Conservation (phyloP, 2,113 vertebrate species). For the Callocephalon fimbriatum region DNA sequence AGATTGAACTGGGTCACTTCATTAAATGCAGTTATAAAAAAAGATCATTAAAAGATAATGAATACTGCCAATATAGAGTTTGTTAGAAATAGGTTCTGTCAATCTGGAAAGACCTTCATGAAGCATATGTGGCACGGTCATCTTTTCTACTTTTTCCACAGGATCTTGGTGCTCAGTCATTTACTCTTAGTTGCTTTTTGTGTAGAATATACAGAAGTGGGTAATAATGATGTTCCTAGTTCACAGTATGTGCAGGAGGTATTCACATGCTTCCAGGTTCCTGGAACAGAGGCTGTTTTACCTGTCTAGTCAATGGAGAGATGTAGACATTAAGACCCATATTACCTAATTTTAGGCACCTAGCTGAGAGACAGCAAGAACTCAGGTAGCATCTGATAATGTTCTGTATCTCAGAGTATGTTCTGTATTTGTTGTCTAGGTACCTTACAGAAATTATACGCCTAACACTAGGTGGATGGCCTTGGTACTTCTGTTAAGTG, state of each 20-base stretch:
- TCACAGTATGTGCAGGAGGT: background rate
- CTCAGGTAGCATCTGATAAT: background rate
- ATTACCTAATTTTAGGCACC: background rate
- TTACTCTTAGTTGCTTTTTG: background rate
- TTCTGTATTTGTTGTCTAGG: background rate
- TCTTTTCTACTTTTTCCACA: background rate
- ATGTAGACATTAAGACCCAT: background rate
- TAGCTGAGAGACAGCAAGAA: background rate
- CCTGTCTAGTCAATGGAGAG: background rate
- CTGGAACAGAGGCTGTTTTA: background rate
- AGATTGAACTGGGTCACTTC: background rate
- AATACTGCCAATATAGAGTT: background rate
- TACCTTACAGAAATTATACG: background rate
- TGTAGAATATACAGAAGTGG: background rate
- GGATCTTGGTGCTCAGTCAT: background rate
- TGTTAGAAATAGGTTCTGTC: background rate
- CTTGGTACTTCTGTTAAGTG: background rate
- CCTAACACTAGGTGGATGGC: background rate
- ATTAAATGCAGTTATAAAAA: background rate
- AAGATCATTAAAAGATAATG: background rate
- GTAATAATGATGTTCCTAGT: background rate
- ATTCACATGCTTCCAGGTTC: background rate
- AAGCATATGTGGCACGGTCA: background rate
- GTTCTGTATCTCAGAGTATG: background rate
- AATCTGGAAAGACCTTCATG: background rate